Conservation (phyloP, 2,113 vertebrate species). For the Ranitomeya variabilis region DNA sequence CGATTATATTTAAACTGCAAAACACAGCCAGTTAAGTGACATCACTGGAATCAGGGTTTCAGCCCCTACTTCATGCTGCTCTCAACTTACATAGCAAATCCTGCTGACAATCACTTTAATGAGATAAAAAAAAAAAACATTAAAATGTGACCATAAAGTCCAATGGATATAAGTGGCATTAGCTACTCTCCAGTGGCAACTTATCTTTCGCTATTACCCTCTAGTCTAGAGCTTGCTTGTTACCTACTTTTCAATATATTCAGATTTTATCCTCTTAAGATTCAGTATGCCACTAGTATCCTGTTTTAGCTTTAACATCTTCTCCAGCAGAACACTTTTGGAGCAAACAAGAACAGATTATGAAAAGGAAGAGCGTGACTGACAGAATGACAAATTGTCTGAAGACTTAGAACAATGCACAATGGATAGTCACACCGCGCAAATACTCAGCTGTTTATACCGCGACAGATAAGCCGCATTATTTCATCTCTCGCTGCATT, state of each 20-base stretch:
- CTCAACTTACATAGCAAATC: too few species aligned
- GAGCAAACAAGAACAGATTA: background rate
- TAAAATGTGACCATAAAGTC: too few species aligned
- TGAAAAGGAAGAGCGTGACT: background rate
- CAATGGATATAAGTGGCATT: too few species aligned
- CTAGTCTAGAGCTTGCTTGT: too few species aligned
- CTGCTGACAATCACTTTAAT: too few species aligned
- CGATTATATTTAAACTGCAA: too few species aligned
- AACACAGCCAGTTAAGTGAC: too few species aligned
- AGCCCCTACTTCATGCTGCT: too few species aligned
- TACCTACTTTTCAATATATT: background rate
- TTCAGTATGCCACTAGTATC: background rate
- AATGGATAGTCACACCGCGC: constrained; percentile 8
- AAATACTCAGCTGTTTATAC: constrained; percentile 46
- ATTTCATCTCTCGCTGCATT: constrained; percentile 37
- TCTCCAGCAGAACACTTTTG: background rate
- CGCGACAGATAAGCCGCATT: constrained; percentile 33
- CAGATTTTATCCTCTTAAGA: background rate
- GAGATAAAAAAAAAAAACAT: too few species aligned
- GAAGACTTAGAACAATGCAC: constrained; percentile 34
- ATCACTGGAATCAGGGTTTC: too few species aligned
- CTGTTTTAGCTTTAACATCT: background rate
- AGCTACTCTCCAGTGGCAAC: too few species aligned
- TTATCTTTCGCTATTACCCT: too few species aligned
- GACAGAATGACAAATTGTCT: constrained; percentile 38